Conservation (phyloP, 2,113 vertebrate species). For the Rhipidura dahli region DNA sequence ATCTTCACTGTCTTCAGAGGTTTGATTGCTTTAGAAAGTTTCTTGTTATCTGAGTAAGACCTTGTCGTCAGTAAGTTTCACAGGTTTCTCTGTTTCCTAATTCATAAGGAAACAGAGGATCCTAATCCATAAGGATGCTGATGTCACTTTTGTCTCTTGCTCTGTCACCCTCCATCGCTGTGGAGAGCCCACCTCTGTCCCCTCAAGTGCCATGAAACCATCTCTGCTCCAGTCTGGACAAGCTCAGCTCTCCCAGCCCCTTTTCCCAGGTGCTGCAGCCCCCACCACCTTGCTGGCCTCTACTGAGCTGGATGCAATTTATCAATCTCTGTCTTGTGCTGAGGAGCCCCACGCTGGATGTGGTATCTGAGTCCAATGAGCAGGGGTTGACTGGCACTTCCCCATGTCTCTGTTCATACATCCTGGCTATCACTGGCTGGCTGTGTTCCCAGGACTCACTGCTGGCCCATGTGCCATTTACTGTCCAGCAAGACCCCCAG, state of each 20-base stretch:
- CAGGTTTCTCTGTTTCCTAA: background rate
- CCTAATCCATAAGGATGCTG: background rate
- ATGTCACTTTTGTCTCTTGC: background rate
- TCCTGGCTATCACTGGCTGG: background rate
- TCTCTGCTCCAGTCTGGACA: background rate
- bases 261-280: background rate
- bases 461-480: background rate
- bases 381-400: background rate
- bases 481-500: background rate
- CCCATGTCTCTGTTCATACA: background rate
- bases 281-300: background rate
- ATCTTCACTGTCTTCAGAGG: background rate
- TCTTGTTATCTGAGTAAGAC: background rate
- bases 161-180: accelerated
- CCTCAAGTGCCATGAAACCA: background rate
- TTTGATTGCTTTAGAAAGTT: background rate
- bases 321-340: background rate
- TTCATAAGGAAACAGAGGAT: background rate
- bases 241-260: background rate
- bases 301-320: background rate
- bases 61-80: background rate
- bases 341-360: background rate
- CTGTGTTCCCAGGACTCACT: background rate
- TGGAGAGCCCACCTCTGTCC: background rate
- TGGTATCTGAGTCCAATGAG: background rate